Evolutionary conservation across 2,797 vertebrate species (phyloP).

Genomic region (Neoniphon sammara): DNA sequence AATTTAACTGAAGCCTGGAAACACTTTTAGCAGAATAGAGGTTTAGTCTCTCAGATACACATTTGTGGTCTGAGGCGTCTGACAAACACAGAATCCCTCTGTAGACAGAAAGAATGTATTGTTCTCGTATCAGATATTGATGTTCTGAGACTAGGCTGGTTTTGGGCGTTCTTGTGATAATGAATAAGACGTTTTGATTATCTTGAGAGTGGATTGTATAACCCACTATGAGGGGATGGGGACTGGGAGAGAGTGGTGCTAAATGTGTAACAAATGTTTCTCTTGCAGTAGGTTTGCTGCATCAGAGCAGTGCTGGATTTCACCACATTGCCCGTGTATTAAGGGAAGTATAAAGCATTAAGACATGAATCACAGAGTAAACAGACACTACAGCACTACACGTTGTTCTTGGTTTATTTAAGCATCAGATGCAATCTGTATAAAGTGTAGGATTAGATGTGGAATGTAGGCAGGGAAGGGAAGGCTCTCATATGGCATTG

Average conservation of each 20-base stretch:
- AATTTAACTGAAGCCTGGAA: constrained; percentile 41
- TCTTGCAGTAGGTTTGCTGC: background rate
- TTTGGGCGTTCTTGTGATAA: constrained; percentile 17
- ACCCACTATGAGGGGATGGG: background rate
- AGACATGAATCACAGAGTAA: constrained; percentile 20
- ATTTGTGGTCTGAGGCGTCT: constrained; percentile 26
- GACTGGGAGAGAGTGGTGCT: constrained; percentile 5
- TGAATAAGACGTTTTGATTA: constrained; percentile 24
- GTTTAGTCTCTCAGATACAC: constrained; percentile 5
- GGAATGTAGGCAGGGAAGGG: constrained; percentile 33
- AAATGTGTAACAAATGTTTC: constrained; percentile 6
- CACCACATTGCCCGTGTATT: background rate
- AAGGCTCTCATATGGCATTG: constrained; percentile 49
- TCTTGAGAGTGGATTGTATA: constrained; percentile 19
- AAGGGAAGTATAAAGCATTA: background rate
- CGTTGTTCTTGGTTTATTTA: background rate
- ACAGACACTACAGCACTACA: background rate
- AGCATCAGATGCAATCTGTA: background rate
- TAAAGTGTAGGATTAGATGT: constrained; percentile 17
- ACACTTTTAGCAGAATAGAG: constrained; percentile 37
- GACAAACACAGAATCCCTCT: background rate
- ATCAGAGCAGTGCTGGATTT: constrained; percentile 13
- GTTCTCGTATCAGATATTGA: background rate
- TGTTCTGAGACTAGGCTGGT: constrained; percentile 13
- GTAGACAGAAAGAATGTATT: background rate